Evolutionary conservation across 2,113 vertebrate genomes (phyloP).

Genomic region (Pluvialis apricaria): DNA sequence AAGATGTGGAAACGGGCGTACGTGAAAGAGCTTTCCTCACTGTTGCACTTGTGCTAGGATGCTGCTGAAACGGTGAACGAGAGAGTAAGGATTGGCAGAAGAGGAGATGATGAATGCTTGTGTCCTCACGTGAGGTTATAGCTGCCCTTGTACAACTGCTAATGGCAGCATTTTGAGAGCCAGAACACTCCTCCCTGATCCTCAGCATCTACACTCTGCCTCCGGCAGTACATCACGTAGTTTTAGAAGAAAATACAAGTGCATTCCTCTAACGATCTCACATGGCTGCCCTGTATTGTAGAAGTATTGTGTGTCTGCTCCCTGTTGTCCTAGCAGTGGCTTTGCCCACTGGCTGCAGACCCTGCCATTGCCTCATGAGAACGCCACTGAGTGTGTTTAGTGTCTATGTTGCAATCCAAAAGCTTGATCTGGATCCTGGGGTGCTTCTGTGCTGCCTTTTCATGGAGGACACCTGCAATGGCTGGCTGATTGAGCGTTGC

Average conservation of each 20-base stretch:
- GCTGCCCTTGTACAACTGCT: background rate
- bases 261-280: background rate
- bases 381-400: background rate
- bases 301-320: background rate
- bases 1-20: background rate
- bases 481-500: background rate
- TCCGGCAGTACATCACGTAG: background rate
- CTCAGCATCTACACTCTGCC: background rate
- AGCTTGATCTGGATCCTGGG: background rate
- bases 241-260: background rate
- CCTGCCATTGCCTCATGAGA: background rate
- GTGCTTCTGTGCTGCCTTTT: background rate
- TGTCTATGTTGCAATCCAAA: rapidly evolving
- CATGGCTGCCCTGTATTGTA: background rate
- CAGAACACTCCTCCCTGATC: background rate
- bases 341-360: background rate
- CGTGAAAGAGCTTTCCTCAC: background rate
- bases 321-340: background rate
- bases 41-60: background rate
- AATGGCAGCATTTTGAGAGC: background rate
- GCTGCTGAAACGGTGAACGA: background rate
- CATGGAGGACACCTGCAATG: too few relatives aligned
- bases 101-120: background rate
- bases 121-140: background rate
- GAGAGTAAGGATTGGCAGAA: background rate